Conservation (phyloP, 2,113 vertebrate species). For the Pteruthius melanotis region DNA sequence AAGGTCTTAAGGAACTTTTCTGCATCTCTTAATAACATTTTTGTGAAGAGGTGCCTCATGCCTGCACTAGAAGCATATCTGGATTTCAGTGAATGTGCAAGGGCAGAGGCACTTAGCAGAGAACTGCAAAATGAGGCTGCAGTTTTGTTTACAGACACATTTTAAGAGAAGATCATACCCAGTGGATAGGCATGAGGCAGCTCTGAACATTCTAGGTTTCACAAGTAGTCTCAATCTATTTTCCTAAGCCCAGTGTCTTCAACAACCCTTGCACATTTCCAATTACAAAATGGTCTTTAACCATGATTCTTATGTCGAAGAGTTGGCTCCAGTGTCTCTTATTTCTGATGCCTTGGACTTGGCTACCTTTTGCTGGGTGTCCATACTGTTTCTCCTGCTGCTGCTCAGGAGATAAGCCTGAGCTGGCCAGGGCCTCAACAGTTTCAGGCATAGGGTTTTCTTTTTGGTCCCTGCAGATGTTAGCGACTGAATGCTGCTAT, state of each 20-base stretch:
- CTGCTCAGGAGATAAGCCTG: not conserved
- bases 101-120: not conserved
- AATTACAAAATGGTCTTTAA: not conserved
- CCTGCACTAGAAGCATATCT: not conserved
- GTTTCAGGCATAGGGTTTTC: not conserved
- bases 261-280: not conserved
- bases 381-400: not conserved
- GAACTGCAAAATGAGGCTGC: not conserved
- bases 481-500: not conserved
- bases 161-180: not conserved
- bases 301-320: rapidly evolving
- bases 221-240: not conserved
- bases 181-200: not conserved
- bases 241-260: not conserved
- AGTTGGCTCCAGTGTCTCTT: not conserved
- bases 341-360: not conserved
- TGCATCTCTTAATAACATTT: not conserved
- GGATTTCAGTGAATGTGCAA: not conserved
- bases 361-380: not conserved
- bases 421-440: not conserved
- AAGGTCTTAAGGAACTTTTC: not conserved
- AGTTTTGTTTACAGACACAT: not conserved
- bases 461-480: not conserved
- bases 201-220: not conserved
- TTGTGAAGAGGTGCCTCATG: rapidly evolving